Evolutionary conservation across 2,113 vertebrate species (phyloP), one percentile per base, ranked within the genome.

Genomic region (Opisthocomus hoazin): DNA sequence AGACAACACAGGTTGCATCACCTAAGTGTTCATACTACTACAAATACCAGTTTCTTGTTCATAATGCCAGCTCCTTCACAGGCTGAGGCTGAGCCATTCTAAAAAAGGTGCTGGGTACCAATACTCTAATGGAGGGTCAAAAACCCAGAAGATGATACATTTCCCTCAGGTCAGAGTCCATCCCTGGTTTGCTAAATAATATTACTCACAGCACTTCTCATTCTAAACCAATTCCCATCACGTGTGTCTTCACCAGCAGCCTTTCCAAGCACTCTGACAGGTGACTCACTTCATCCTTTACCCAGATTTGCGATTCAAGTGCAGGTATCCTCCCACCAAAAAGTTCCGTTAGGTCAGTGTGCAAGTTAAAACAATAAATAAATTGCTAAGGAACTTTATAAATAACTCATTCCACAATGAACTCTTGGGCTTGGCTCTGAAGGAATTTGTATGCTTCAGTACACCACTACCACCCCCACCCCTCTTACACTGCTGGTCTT

Each of bases 401-500:
- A 70, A 10, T 48, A 69, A 70, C 5, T 74, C 7, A 19, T 66
- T 84, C 39, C 16, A 9, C n/a, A 61, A 32, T 45, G 11, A 82
- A 36, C 15, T 60, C 6, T 41, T 37, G 8, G 36, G 11, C 12
- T 80, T 53, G 34, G 2, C 32, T 82, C 37, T 71, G 34, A 71
- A 76, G 51, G 16, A 61, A 69, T n/a, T 2, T 39, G 30, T 43
- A 57, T 18, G 12, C 46, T 83, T 56, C 37, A 41, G 45, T 36
- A 53, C 3, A 61, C 9, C 17, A 37, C 14, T 27, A 50, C 4
- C 11, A 64, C 0, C 10, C 5, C 13, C 23, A 18, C 7, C 0
- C 8, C 26, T 3, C 9, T 6, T 23, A 0, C 12, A 13, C 0
- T 48, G 20, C 0, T 7, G 22, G 5, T 80, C 13, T 61, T 64